phyloP scores from a whole-genome alignment of 2,113 vertebrate species.

The Scytalopus superciliaris region DNA sequence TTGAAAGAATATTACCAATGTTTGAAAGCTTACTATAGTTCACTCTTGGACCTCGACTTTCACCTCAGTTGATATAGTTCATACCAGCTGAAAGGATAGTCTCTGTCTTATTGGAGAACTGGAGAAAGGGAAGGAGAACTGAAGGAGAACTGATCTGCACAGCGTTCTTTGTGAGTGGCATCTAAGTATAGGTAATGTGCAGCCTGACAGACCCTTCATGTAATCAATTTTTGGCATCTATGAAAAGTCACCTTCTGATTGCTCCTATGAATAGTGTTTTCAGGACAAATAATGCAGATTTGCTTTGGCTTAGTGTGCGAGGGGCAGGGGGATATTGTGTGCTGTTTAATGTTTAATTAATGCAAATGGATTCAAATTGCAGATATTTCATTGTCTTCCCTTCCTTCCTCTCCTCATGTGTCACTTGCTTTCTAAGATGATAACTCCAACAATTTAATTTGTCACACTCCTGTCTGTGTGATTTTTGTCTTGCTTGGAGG shows the following conservation, averaged over 20 bases:
- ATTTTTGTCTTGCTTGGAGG: background rate
- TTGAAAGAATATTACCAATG: background rate
- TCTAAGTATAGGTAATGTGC: background rate
- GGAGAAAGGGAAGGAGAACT: background rate
- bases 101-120: background rate
- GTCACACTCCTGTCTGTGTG: background rate
- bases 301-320: background rate
- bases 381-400: background rate
- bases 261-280: background rate
- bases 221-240: background rate
- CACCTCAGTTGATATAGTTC: background rate
- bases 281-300: background rate
- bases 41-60: background rate
- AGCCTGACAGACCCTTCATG: background rate
- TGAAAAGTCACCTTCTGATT: background rate
- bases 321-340: background rate
- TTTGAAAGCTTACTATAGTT: background rate
- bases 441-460: background rate
- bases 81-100: background rate
- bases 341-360: background rate
- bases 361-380: conserved; percentile 35
- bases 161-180: background rate
- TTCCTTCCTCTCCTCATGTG: background rate
- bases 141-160: background rate
- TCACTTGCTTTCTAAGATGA: background rate